A percentile compares a stretch with the other conserved stretches of the same genome.
phyloP scores from a whole-genome alignment of 2,797 vertebrate genomes.

The Lemur catta region DNA sequence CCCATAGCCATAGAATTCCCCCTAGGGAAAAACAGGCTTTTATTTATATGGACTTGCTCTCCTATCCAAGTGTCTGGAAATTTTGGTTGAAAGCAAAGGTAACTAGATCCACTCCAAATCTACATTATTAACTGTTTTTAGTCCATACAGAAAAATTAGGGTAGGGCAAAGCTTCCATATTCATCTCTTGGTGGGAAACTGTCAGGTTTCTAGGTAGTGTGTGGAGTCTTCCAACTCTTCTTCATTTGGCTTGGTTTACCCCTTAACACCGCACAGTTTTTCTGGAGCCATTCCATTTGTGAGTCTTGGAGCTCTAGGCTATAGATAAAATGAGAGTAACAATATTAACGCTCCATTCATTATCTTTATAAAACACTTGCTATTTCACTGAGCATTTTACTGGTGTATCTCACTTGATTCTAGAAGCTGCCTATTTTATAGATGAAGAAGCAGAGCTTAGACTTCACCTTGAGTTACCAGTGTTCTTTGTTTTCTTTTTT shows the following conservation, averaged over 20 bases:
- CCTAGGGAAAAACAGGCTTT: not conserved
- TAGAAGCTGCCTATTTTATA: not conserved
- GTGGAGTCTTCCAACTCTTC: not conserved
- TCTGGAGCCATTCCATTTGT: not conserved
- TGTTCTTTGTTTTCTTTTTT: not conserved
- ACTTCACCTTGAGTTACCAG: not conserved
- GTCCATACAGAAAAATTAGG: not conserved
- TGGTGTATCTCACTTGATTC: not conserved
- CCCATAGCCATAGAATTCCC: not conserved
- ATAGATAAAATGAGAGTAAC: not conserved
- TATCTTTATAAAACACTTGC: not conserved
- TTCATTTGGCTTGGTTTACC: not conserved
- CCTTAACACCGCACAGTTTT: not conserved
- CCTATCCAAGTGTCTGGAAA: not conserved
- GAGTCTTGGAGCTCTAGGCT: not conserved
- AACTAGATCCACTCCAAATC: not conserved
- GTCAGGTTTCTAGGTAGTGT: not conserved
- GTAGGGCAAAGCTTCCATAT: not conserved
- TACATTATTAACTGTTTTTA: not conserved
- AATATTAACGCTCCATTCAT: not conserved
- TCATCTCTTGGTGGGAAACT: not conserved
- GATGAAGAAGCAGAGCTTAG: not conserved
- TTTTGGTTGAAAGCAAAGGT: not conserved
- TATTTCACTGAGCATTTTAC: not conserved
- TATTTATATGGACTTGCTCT: not conserved